A percentile compares a stretch with the other conserved stretches of the same genome.
Evolutionary conservation across 2,797 vertebrate species (phyloP).

Genomic region (Menidia menidia): DNA sequence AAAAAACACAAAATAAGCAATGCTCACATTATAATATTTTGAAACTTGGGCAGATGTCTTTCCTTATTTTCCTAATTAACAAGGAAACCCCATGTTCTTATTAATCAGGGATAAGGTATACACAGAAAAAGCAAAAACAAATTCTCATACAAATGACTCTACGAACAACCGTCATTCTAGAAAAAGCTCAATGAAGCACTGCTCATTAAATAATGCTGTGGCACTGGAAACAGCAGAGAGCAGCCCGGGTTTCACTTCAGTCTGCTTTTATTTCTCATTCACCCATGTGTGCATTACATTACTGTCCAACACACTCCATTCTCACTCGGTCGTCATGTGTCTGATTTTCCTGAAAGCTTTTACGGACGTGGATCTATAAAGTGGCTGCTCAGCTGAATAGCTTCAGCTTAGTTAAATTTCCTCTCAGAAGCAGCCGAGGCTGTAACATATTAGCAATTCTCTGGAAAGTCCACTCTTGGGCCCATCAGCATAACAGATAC

Average conservation of each 20-base stretch:
- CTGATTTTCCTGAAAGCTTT: conserved; percentile 54
- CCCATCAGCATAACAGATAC: conserved; percentile 18
- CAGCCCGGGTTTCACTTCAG: conserved; percentile 13
- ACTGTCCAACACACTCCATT: conserved; percentile 45
- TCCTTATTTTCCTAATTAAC: neutral
- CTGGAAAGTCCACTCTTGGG: conserved; percentile 38
- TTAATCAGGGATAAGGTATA: no score
- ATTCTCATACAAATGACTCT: neutral
- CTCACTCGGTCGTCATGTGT: conserved; percentile 40
- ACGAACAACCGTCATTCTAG: neutral
- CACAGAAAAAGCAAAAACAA: neutral
- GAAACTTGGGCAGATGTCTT: conserved; percentile 1
- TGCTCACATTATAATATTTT: neutral
- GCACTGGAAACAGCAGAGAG: conserved; percentile 7
- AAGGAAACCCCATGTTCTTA: no score
- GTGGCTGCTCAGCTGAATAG: conserved; percentile 56
- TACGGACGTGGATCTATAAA: conserved; percentile 49
- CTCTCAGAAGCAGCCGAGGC: conserved; percentile 46
- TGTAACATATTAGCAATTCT: conserved; percentile 58
- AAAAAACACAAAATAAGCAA: neutral
- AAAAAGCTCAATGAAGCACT: neutral
- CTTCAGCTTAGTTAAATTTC: conserved; percentile 34
- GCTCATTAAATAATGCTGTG: neutral
- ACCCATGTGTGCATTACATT: conserved; percentile 44
- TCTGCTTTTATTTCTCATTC: conserved; percentile 40